phyloP scores from a whole-genome alignment of 1,140 invertebrate genomes.

The Ceratosolen fusciceps region DNA sequence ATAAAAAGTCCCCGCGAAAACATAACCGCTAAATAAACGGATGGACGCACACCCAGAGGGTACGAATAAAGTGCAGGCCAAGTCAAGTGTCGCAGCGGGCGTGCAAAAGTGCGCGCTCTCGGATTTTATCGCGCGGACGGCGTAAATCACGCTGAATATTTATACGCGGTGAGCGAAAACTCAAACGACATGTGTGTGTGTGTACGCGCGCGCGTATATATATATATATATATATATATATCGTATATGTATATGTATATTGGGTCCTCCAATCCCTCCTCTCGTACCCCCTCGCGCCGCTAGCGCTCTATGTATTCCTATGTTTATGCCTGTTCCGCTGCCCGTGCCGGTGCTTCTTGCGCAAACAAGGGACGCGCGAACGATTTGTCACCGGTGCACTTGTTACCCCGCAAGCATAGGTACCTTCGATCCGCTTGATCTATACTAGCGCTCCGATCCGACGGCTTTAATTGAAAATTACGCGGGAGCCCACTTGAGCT shows the following conservation, averaged over 20 bases:
- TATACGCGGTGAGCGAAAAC: constrained; percentile 4
- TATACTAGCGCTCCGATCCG: not conserved
- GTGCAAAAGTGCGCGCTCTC: constrained; percentile 11
- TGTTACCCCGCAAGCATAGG: not conserved
- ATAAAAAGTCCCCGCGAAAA: too few species aligned
- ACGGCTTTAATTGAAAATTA: not conserved
- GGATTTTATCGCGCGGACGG: constrained; percentile 25
- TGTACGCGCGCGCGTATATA: not conserved
- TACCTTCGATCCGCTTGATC: not conserved
- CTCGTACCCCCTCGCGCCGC: too few species aligned
- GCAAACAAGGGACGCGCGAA: constrained; percentile 15
- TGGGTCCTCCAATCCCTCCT: too few species aligned
- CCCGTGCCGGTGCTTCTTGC: too few species aligned
- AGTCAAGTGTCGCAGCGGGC: not conserved
- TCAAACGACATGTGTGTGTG: constrained; percentile 22
- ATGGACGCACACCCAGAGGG: not conserved
- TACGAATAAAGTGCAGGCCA: not conserved
- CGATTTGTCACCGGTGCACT: constrained; percentile 21
- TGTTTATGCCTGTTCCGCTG: too few species aligned
- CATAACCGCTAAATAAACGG: not conserved
- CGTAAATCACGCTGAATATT: constrained; percentile 48
- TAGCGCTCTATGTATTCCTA: too few species aligned
- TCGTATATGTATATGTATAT: too few species aligned
- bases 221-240: too few species aligned
- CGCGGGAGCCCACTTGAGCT: too few species aligned